These are phyloP conservation scores for Druon quercuslanigerum DNA, from an alignment of 1,140 invertebrate genomes.

Conservation along the genomic window DNA sequence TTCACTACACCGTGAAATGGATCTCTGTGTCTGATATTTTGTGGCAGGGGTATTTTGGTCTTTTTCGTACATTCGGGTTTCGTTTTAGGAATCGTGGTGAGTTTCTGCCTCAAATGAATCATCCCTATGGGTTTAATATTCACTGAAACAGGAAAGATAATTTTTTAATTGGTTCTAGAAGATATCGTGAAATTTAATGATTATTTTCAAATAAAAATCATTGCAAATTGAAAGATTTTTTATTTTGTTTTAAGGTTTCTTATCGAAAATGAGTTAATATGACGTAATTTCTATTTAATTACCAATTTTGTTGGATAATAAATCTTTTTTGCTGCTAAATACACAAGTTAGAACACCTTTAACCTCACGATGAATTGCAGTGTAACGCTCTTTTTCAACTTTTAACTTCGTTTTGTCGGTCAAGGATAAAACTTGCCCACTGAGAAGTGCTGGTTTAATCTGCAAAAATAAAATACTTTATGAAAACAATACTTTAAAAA, in stretches of 20 bases:
- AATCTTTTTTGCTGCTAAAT: background rate
- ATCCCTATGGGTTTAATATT: constrained; percentile 13
- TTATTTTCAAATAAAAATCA: no score
- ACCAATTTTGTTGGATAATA: background rate
- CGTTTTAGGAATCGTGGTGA: constrained; percentile 2
- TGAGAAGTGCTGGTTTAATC: constrained; percentile 5
- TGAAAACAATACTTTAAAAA: background rate
- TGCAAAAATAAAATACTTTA: background rate
- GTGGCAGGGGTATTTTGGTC: constrained; percentile 1
- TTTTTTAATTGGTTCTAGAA: no score
- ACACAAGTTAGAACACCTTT: constrained; percentile 19
- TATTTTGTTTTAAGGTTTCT: no score
- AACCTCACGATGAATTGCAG: constrained; percentile 10
- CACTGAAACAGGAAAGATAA: background rate
- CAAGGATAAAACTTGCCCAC: background rate
- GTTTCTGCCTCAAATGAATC: constrained; percentile 2
- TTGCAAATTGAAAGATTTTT: no score
- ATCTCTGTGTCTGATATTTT: constrained; percentile 23
- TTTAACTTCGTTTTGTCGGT: constrained; percentile 2
- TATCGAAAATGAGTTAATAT: no score
- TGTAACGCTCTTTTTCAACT: constrained; percentile 6
- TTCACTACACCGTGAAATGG: constrained; percentile 13
- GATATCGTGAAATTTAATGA: no score
- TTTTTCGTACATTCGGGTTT: background rate
- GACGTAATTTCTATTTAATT: background rate